These are phyloP conservation scores for Taenioides sp. DNA, from an alignment of 2,797 vertebrate species.

Conservation along the genomic window DNA sequence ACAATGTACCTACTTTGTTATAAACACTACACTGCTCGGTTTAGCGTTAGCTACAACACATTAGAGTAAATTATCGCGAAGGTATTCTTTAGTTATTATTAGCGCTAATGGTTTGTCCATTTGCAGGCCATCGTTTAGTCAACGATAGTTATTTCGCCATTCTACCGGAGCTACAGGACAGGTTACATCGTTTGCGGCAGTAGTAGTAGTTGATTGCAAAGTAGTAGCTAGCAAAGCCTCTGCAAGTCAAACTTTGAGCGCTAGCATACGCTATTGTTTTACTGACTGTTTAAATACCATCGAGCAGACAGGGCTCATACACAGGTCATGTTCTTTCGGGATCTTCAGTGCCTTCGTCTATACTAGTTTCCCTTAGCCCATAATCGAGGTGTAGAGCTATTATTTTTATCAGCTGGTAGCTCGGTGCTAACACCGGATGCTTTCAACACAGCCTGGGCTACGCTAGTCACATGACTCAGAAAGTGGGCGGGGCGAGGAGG, in stretches of 20 bases:
- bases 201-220: slow-evolving; percentile 16
- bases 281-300: slow-evolving; percentile 29
- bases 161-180: slow-evolving; percentile 3
- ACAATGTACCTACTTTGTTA: neutral
- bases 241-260: slow-evolving; percentile 70
- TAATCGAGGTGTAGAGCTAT: slow-evolving; percentile 18
- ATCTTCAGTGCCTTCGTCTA: slow-evolving; percentile 24
- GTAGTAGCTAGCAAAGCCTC: slow-evolving; percentile 34
- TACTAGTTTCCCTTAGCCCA: slow-evolving; percentile 14
- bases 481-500: slow-evolving; percentile 50
- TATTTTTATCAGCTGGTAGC: slow-evolving; percentile 29
- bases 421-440: slow-evolving; percentile 67
- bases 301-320: slow-evolving; percentile 19
- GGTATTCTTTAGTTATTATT: slow-evolving; percentile 15
- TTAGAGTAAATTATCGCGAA: slow-evolving; percentile 25
- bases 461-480: slow-evolving; percentile 63
- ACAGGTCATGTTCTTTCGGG: slow-evolving; percentile 6
- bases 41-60: slow-evolving; percentile 54
- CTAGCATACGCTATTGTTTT: slow-evolving; percentile 53
- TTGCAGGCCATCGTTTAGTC: neutral
- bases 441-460: slow-evolving; percentile 71
- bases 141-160: neutral
- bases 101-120: neutral
- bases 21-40: slow-evolving; percentile 35
- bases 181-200: slow-evolving; percentile 3